Percentiles rank a stretch among this genome's conserved stretches.
Conservation (phyloP, 2,113 vertebrate genomes). For the Taxidea taxus region DNA sequence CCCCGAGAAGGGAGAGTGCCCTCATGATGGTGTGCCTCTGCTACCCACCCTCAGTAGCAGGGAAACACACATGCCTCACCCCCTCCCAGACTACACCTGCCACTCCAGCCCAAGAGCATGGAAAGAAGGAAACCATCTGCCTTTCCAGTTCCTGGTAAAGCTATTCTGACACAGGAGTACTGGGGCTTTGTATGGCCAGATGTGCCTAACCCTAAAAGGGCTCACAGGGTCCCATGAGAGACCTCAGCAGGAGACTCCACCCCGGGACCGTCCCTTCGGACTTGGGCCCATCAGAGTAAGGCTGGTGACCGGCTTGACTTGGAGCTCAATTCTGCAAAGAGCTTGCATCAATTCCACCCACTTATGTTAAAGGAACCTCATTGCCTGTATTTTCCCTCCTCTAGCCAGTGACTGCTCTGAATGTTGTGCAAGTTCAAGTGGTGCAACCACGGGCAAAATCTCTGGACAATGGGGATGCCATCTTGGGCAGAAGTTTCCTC, state of each 20-base stretch:
- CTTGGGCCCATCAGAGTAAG: accelerated
- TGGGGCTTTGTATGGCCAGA: neutral
- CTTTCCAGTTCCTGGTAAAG: neutral
- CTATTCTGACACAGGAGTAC: neutral
- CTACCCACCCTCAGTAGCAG: accelerated
- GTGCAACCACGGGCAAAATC: accelerated
- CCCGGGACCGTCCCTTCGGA: accelerated
- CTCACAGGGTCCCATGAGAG: neutral
- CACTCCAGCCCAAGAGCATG: neutral
- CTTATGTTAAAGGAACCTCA: neutral
- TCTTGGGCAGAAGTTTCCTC: accelerated
- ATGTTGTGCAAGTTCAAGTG: too few species aligned
- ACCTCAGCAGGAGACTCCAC: neutral
- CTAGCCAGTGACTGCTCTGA: neutral
- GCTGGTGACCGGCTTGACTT: neutral
- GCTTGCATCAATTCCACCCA: accelerated
- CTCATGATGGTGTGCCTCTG: accelerated
- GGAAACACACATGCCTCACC: accelerated
- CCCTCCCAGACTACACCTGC: neutral
- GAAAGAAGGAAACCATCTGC: accelerated
- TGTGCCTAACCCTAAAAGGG: neutral
- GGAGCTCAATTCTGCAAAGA: neutral
- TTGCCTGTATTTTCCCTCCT: accelerated
- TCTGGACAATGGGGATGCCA: accelerated
- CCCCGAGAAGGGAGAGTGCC: accelerated